Evolutionary conservation across 2,797 vertebrate species (phyloP), one percentile per base, ranked within the genome.

Genomic region (Pseudomugil tenellus): DNA sequence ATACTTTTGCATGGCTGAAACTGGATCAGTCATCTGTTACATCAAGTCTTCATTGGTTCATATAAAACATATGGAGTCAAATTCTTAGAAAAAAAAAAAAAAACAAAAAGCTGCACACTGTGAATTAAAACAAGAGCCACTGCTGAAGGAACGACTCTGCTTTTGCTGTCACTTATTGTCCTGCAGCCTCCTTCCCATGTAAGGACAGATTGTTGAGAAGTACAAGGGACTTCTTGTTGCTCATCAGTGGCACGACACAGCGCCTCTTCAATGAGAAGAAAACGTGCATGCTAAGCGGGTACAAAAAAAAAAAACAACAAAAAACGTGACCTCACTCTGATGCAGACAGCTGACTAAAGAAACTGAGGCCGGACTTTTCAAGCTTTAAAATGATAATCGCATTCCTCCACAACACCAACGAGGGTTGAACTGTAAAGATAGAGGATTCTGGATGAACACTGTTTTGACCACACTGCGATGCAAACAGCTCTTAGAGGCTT

Each of bases 171-270:
- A 56, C 84, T 74, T 58, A 70, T 84, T 90, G 85, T 89, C 67
- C 72, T 4, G 53, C 60, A 48, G 77, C 57, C 70, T 62, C 46
- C 63, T n/a, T 37, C 69, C 75, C 32, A 61, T 87, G 75, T 78
- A 17, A 89, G 88, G 76, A 74, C 72, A 84, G 84, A 82, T 34
- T 92, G 90, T 91, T 51, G 64, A 54, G 74, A 58, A 54, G 71
- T 4, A 93, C 88, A 92, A 92, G 68, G 59, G 79, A 81, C 49
- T 80, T 76, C 77, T 92, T 91, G 90, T 92, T 89, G 63, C 64
- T 55, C 7, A 12, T 32, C 77, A 14, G 11, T 59, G 74, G 55
- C 4, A 52, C 17, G 72, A 84, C 78, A 70, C 35, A 70, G 74
- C 67, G 60, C 72, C 58, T 12, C n/a, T 58, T 63, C 67, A n/a